Evolutionary conservation across 1,140 invertebrate genomes (phyloP), one percentile per base, ranked within the genome.

Genomic region (Saccostrea cuccullata): DNA sequence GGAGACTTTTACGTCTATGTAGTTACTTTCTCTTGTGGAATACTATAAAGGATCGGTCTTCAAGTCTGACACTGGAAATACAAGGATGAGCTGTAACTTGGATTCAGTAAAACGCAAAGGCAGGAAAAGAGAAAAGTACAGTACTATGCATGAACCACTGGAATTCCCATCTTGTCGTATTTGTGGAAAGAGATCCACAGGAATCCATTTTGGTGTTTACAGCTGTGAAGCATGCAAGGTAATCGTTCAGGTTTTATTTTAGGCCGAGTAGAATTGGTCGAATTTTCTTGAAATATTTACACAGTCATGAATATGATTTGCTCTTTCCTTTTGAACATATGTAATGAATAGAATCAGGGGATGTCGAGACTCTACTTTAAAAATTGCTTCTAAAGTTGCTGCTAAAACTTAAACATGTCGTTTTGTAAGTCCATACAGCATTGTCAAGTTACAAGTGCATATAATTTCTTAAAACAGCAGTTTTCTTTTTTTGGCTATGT

Each of bases 161-260:
- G 86, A 84, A 36, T 84, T 92, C 2, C 91, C 91, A 2, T 93
- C 94, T 0, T 96, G 96, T 92, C 91, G 93, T 90, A 94, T 96
- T 8, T 96, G 96, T 91, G 93, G 93, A 36, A 96, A 95, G 73
- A 94, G 93, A 60, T 94, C 95, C 9, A 94, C 94, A 6, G 96
- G 96, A 6, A 93, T 95, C 40, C 96, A 96, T 91, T 96, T 96
- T 92, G 95, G 96, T 26, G 95, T 95, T 4, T 94, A 94, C 73
- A 95, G 95, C 0, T 96, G 95, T 89, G 96, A 95, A 87, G 95
- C 95, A 23, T 96, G 95, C 89, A 95, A 95, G 93, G 95, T 94
- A 86, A 64, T 64, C 5, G 47, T 2, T 9, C 0, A 47, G 1
- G 47, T 47, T 47, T 47, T 87, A 55, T 13, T 26, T 36, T 83